Conservation (phyloP, 92 coral and sea anemone species). For the Umimayanthus chanpuru region DNA sequence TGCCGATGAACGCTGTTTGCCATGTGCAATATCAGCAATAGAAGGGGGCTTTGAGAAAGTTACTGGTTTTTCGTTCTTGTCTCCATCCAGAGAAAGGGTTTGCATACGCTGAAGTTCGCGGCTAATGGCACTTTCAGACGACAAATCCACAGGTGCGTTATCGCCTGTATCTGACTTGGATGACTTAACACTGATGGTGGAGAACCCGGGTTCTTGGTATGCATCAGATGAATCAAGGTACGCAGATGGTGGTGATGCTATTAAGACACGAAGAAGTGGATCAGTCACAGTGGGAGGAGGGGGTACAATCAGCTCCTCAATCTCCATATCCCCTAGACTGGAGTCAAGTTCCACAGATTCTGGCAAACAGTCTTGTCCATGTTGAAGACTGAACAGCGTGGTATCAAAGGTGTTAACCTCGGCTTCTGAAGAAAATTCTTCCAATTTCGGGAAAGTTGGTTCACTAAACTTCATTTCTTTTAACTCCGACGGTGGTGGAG, state of each 20-base stretch:
- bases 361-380: neutral
- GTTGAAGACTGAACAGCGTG: constrained; percentile 15
- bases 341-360: constrained; percentile 45
- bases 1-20: neutral
- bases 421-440: constrained; percentile 16
- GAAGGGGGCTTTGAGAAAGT: neutral
- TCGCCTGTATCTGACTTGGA: neutral
- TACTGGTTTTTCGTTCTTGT: neutral
- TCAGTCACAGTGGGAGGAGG: constrained; percentile 67
- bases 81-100: constrained; percentile 23
- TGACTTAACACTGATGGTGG: neutral
- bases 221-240: constrained; percentile 8
- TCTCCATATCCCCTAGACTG: constrained; percentile 49
- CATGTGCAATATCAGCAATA: neutral
- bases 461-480: constrained; percentile 25
- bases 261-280: constrained; percentile 22
- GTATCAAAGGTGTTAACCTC: neutral
- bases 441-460: neutral
- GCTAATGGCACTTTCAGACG: constrained; percentile 34
- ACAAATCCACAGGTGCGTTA: neutral
- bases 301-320: constrained; percentile 68
- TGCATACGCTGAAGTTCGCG: constrained; percentile 40
- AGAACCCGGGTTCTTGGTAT: constrained; percentile 4
- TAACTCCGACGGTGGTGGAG: constrained; percentile 69
- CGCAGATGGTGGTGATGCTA: constrained; percentile 39